Evolutionary conservation across 2,113 vertebrate genomes (phyloP), one percentile per base, ranked within the genome.

Genomic region (Oncorhynchus mykiss): DNA sequence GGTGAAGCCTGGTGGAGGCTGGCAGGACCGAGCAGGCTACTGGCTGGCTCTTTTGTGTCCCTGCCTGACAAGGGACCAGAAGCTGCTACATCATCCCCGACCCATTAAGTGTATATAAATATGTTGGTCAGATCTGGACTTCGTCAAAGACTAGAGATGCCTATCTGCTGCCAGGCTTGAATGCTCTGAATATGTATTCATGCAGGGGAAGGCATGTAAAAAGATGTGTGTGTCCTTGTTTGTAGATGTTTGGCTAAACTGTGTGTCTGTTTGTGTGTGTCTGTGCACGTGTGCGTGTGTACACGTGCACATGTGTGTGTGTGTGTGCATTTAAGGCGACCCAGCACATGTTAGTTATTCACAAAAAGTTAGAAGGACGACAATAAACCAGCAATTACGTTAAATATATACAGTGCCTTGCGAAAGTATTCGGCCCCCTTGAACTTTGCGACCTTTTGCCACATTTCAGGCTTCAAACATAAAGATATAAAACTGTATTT

Each of bases 361-460:
- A 74, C 76, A 76, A 86, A 79, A 89, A 91, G 90, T 90, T 89
- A 87, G 89, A 75, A 71, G 60, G 67, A 81, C 79, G 83, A 79
- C 82, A 85, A 76, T 84, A 86, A 90, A 86, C 9, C 78, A 72
- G 83, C 84, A 84, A 88, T 86, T 85, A 86, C 80, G 77, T 78
- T 74, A 76, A 80, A 82, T 88, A 84, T 24, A 24, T 24, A n/a
- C n/a, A n/a, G n/a, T n/a, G n/a, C n/a, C n/a, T n/a, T n/a, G n/a
- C n/a, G n/a, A n/a, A n/a, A n/a, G n/a, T n/a, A n/a, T n/a, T n/a
- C n/a, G n/a, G n/a, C n/a, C n/a, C n/a, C n/a, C n/a, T n/a, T n/a
- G n/a, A n/a, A n/a, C n/a, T n/a, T n/a, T n/a, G n/a, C n/a, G n/a
- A n/a, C n/a, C n/a, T n/a, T n/a, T n/a, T n/a, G n/a, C n/a, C n/a